Percentiles rank a stretch among this genome's conserved stretches.
Evolutionary conservation across 2,113 vertebrate species (phyloP).

Genomic region (Microcebus lehilahytsara): DNA sequence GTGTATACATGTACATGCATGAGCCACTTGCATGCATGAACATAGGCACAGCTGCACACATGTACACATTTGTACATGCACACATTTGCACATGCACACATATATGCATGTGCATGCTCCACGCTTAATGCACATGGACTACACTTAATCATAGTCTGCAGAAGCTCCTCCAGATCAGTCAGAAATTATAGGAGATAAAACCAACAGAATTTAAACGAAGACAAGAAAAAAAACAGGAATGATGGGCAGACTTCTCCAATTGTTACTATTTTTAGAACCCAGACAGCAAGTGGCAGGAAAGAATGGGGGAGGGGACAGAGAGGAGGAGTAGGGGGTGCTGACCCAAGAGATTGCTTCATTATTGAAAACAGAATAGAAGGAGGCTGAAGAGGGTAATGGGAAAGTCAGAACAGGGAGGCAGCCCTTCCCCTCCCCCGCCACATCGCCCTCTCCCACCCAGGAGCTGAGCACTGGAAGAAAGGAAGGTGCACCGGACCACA

Average conservation of each 20-base stretch:
- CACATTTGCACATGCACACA: neutral
- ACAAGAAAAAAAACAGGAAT: constrained; percentile 31
- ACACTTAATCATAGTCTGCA: neutral
- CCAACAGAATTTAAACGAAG: constrained; percentile 60
- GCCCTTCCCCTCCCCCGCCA: neutral
- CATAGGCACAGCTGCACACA: too few relatives aligned
- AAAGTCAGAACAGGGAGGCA: neutral
- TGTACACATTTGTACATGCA: too few relatives aligned
- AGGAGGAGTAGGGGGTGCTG: neutral
- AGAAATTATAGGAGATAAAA: constrained; percentile 64
- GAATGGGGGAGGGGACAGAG: neutral
- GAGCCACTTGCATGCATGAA: too few relatives aligned
- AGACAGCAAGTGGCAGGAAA: neutral
- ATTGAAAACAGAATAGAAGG: neutral
- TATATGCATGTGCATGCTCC: neutral
- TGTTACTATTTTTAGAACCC: constrained; percentile 64
- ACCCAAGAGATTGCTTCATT: neutral
- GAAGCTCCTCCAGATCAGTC: constrained; percentile 17
- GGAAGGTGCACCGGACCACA: neutral
- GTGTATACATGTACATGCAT: neutral
- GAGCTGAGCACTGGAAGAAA: neutral
- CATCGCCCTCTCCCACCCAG: neutral
- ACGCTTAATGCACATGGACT: neutral
- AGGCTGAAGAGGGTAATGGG: neutral
- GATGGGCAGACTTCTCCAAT: constrained; percentile 60